Percentiles rank a stretch among this genome's conserved stretches.
Conservation (phyloP, 2,797 vertebrate species). For the Pterois miles region DNA sequence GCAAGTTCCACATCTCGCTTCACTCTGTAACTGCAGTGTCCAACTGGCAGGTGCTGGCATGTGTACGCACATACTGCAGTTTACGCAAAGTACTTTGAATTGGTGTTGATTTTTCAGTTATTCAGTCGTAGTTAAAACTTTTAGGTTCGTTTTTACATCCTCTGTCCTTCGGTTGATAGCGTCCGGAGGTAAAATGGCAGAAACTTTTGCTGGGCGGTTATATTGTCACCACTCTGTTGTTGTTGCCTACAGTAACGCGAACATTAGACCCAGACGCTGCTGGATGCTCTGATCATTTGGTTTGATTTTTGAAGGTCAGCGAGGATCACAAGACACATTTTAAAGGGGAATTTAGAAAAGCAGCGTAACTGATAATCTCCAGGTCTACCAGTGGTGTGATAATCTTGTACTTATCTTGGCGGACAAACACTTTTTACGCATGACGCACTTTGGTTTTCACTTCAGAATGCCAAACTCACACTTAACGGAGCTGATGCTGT, state of each 20-base stretch:
- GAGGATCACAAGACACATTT: neutral
- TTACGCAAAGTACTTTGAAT: neutral
- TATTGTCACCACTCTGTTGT: neutral
- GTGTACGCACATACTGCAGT: neutral
- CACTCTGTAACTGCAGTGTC: conserved; percentile 8
- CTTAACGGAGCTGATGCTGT: conserved; percentile 84
- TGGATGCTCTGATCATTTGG: neutral
- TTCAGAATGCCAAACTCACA: conserved; percentile 83
- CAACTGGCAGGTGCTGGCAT: neutral
- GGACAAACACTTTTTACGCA: conserved; percentile 27
- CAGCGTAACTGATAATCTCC: rapidly evolving
- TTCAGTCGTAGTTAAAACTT: neutral
- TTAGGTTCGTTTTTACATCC: neutral
- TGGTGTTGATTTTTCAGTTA: neutral
- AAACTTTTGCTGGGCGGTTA: neutral
- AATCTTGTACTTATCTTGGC: too few relatives aligned
- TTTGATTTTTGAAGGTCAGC: neutral
- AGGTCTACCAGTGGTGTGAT: neutral
- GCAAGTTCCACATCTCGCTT: neutral
- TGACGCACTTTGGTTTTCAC: neutral
- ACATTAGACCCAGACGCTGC: neutral
- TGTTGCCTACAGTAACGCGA: neutral
- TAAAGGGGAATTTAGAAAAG: neutral
- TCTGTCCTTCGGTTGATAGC: neutral
- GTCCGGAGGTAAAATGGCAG: neutral